Base-by-base conservation (phyloP, 2,797 vertebrate species). In the Cryptoblepharus egeriae region DNA sequence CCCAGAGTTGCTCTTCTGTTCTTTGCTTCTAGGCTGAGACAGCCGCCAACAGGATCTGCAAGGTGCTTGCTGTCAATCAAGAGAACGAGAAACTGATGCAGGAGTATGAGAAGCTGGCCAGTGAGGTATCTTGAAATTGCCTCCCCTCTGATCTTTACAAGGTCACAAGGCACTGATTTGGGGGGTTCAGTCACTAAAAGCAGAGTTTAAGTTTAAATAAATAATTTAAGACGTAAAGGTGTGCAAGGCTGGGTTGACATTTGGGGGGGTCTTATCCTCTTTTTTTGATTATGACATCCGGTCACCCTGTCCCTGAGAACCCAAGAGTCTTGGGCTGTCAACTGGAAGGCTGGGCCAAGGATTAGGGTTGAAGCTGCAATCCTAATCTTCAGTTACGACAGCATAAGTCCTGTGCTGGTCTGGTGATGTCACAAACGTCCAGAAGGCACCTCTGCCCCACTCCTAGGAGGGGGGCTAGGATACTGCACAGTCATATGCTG, bases 1-100 rank as follows among this genome's bases (percentile, higher is more conserved):
- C 32, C 11, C 5, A 0, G 11, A 4, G 20, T 5, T 24, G 12
- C 5, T 57, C 72, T 77, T 28, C 37, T 61, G 12, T 22, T 18
- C 20, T 57, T 42, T 42, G 45, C 15, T 9, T 30, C 72, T 91
- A 98, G 97, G 97, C 97, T 1, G 97, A 98, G 95, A 98, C 97
- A 0, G 97, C 97, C 2, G 97, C 97, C 90, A 98, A 98, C 94
- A 96, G 97, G 85, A 98, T 98, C 96, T 98, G 97, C 90, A 98
- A 98, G 82, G 97, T 98, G 75, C 96, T 98, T 92, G 97, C 97
- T 0, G 97, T 98, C 89, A 98, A 98, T 94, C 97, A 98, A 93
- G 97, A 98, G 94, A 98, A 98, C 0, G 97, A 98, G 94, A 97
- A 97, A 26, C 96, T 98, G 92, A 98, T 98, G 97, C 96, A 98